Percentiles rank a stretch among this genome's conserved stretches.
These are phyloP conservation scores for Actenoides hombroni DNA, from an alignment of 2,113 vertebrate species.

Conservation along the genomic window DNA sequence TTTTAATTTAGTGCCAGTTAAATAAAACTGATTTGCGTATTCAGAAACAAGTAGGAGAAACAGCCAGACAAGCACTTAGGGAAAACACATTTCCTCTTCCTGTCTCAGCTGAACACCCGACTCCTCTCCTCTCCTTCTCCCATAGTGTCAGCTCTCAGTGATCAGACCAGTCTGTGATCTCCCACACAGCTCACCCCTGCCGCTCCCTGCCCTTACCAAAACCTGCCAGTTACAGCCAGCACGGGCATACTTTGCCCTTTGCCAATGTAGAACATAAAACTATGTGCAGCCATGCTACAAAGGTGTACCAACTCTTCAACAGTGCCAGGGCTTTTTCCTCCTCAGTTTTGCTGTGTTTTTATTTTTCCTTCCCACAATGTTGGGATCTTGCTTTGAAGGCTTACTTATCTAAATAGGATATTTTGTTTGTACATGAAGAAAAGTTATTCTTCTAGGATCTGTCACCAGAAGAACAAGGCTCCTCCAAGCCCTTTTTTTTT, in stretches of 20 bases:
- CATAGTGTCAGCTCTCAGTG: too few relatives aligned
- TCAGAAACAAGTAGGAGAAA: background rate
- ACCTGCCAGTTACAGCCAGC: background rate
- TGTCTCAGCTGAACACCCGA: background rate
- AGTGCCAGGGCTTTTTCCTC: background rate
- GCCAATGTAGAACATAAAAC: fast-evolving
- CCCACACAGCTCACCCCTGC: background rate
- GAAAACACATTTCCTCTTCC: background rate
- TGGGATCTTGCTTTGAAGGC: background rate
- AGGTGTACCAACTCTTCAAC: background rate
- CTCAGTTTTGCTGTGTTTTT: background rate
- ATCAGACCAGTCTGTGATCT: background rate
- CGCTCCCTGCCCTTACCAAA: background rate
- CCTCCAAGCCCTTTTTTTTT: background rate
- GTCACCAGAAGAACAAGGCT: background rate
- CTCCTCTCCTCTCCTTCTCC: background rate
- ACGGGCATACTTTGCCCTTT: fast-evolving
- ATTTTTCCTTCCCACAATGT: background rate
- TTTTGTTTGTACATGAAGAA: background rate
- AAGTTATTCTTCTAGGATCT: background rate
- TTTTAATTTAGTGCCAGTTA: background rate
- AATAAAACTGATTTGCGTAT: background rate
- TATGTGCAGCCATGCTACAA: background rate
- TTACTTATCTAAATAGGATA: background rate
- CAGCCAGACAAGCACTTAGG: background rate